Base-by-base conservation (phyloP, 1,140 invertebrate species). In the Gryllus bimaculatus region DNA sequence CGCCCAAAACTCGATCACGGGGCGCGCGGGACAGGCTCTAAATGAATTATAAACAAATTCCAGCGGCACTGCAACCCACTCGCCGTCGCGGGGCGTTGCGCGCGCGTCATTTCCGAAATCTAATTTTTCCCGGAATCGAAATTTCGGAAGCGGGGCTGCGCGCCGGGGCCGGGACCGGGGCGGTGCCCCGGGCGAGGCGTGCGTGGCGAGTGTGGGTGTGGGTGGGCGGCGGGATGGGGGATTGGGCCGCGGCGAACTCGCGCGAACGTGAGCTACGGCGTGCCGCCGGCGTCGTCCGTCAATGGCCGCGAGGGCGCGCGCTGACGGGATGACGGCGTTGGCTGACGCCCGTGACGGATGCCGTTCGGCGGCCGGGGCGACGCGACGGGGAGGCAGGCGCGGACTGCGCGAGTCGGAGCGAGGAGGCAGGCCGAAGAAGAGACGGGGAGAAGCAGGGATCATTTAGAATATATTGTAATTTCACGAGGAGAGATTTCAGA, bases 31-130 rank as follows among this genome's bases (percentile, higher is more conserved):
- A 66, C 54, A 66, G 54, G 54, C 18, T 10, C 54, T 66, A 66
- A 66, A 66, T 66, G 54, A 66, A 66, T 66, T 66, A 66, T 66
- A 66, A 66, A 66, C 54, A 66, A 66, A 66, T 66, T 66, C 54
- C 54, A 66, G 54, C 18, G 54, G 54, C 18, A 18, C 18, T 66
- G 54, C 54, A 66, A 66, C 54, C 0, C 2, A 66, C 7, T 66
- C 54, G 54, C 2, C 54, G 54, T 66, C 54, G 54, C 54, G 54
- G 10, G 10, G 54, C 54, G 18, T 66, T 66, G 54, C 54, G 10
- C 54, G 54, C 10, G 54, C 18, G 54, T 66, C 54, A 66, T 66
- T 66, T 66, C 54, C 54, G 54, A 66, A 66, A 66, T 66, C 54
- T 66, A 66, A 66, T 66, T 66, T 66, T 66, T 66, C 1, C 54